Conservation (phyloP, 1,140 invertebrate species). For the Drosophila watanabei region DNA sequence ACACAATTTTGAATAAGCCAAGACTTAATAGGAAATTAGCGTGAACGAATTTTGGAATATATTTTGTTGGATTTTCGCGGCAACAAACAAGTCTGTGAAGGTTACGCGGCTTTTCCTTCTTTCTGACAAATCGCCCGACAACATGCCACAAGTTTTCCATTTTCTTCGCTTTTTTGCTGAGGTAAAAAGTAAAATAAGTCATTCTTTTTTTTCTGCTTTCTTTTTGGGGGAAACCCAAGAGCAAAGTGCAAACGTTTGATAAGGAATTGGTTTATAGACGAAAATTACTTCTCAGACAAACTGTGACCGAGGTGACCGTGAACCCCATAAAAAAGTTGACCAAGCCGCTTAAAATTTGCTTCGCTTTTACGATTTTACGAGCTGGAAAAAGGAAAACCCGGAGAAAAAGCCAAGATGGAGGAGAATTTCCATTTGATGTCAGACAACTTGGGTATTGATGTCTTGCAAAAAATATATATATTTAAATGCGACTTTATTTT, state of each 20-base stretch:
- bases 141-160: slow-evolving; percentile 11
- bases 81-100: neutral
- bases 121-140: slow-evolving; percentile 9
- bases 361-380: slow-evolving; percentile 23
- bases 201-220: neutral
- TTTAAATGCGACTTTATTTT: neutral
- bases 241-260: slow-evolving; percentile 33
- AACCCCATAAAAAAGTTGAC: slow-evolving; percentile 22
- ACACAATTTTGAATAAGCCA: neutral
- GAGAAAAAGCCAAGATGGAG: too few relatives aligned
- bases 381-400: neutral
- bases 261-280: slow-evolving; percentile 28
- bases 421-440: neutral
- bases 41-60: slow-evolving; percentile 6
- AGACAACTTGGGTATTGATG: neutral
- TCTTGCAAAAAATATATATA: neutral
- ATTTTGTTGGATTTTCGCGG: slow-evolving; percentile 4
- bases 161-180: neutral
- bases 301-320: slow-evolving; percentile 6
- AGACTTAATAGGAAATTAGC: slow-evolving; percentile 12
- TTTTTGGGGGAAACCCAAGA: neutral
- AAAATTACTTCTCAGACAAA: slow-evolving; percentile 7
- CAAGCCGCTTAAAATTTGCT: slow-evolving; percentile 32
- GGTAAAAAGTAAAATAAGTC: slow-evolving; percentile 12
- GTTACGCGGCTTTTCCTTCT: neutral